Percentiles rank a stretch among this genome's conserved stretches.
Conservation (phyloP, 1,140 invertebrate genomes). For the Drosophila murphyi region DNA sequence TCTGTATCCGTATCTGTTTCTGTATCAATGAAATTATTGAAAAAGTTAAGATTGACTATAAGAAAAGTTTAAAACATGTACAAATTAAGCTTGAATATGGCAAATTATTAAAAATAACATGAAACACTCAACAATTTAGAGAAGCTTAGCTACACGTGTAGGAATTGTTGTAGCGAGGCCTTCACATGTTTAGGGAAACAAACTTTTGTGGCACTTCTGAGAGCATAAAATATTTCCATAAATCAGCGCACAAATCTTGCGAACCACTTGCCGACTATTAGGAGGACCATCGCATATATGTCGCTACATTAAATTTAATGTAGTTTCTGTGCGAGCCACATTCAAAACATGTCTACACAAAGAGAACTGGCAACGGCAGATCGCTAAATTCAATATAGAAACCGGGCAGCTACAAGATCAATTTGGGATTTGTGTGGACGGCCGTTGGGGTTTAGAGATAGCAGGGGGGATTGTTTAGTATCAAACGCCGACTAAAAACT, state of each 20-base stretch:
- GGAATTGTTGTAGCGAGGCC: constrained; percentile 4
- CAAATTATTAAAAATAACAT: no score
- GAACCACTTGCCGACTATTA: constrained; percentile 42
- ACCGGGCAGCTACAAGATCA: constrained; percentile 12
- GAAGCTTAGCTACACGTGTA: neutral
- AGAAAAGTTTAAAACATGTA: neutral
- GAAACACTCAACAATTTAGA: no score
- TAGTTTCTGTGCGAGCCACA: constrained; percentile 19
- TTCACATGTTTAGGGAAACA: constrained; percentile 41
- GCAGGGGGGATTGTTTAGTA: constrained; percentile 34
- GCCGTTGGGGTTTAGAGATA: neutral
- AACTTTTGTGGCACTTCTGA: constrained; percentile 28
- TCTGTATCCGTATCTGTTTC: neutral
- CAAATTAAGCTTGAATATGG: neutral
- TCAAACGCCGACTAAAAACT: constrained; percentile 64
- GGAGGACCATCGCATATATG: constrained; percentile 52
- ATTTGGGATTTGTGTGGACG: neutral
- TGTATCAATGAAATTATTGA: neutral
- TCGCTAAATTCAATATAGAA: constrained; percentile 41
- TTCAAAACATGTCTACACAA: constrained; percentile 16
- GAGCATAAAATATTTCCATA: constrained; percentile 58
- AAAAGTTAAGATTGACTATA: constrained; percentile 1
- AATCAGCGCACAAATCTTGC: constrained; percentile 72
- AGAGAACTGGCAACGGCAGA: constrained; percentile 28
- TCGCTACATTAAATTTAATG: constrained; percentile 58